Base-by-base conservation (phyloP, 2,888 invertebrate genomes). In the Mongoloraphidia duomilia region DNA sequence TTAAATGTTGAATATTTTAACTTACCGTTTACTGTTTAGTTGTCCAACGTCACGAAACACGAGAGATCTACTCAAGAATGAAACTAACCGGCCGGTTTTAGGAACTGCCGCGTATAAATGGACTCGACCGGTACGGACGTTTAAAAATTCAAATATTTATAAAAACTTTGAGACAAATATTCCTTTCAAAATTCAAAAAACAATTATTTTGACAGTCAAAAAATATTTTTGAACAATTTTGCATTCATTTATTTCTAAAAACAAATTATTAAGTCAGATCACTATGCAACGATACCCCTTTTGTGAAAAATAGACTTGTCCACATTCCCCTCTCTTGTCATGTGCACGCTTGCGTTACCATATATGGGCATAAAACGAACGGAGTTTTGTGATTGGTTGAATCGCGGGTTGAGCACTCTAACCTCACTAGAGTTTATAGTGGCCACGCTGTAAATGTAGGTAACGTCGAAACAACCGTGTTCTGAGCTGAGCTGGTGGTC, bases 311-410 rank as follows among this genome's bases (percentile, higher is more conserved):
- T 69, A 63, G 65, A 67, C 62, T 65, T 63, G 63, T 58, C 70
- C 69, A 59, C 57, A 65, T 58, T 60, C 68, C 72, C 70, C 71
- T 67, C 70, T 70, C 68, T 72, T 70, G 69, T 66, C 64, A 67
- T 64, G 67, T 67, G 65, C 73, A 72, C 73, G 76, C 72, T 77
- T 75, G 76, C 74, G 75, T 80, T 78, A 79, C 84, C 84, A 79
- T 83, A 83, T 83, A 83, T 80, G 83, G 84, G 77, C 80, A 83
- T 82, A 78, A 76, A 79, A 78, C 76, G 76, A 76, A 76, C 72
- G 65, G 69, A 63, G 74, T 62, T 59, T 64, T 69, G 66, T 71
- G 74, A 84, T 84, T 84, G 84, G 83, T 71, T 62, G 70, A 65
- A 51, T 52, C 46, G 38, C 49, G 42, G 53, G 53, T 53, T 54